Conservation (phyloP, 2,797 vertebrate species). For the Takifugu ocellatus region DNA sequence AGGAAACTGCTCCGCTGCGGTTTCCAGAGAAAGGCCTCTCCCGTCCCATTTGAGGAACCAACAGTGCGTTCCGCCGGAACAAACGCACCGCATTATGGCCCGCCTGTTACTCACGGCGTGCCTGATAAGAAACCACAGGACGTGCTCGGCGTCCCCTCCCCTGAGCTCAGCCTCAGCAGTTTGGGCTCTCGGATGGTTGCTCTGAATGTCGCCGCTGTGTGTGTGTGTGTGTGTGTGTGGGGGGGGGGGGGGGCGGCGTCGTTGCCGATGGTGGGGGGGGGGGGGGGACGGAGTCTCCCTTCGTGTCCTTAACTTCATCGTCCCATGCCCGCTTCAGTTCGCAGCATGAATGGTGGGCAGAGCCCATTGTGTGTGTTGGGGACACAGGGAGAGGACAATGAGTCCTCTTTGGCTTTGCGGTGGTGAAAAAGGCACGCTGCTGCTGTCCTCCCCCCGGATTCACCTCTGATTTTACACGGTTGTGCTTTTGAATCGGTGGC, state of each 20-base stretch:
- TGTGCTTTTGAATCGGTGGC: slow-evolving; percentile 75
- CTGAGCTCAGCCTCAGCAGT: too few relatives aligned
- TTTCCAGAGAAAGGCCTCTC: slow-evolving; percentile 27
- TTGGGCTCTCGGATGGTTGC: too few relatives aligned
- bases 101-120: slow-evolving; percentile 5
- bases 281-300: slow-evolving; percentile 1
- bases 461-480: slow-evolving; percentile 81
- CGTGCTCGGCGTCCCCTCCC: not conserved
- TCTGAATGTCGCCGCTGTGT: too few relatives aligned
- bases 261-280: not conserved
- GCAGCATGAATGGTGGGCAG: slow-evolving; percentile 58
- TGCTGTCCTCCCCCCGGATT: slow-evolving; percentile 74
- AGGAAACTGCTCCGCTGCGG: slow-evolving; percentile 47
- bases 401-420: slow-evolving; percentile 62
- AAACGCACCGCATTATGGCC: slow-evolving; percentile 15
- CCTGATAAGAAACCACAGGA: slow-evolving; percentile 30
- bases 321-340: slow-evolving; percentile 64
- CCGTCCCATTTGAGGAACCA: slow-evolving; percentile 31
- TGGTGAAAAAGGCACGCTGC: slow-evolving; percentile 64
- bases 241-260: slow-evolving; percentile 1
- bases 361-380: slow-evolving; percentile 67
- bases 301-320: slow-evolving; percentile 62
- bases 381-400: slow-evolving; percentile 70
- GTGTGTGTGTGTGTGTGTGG: too few relatives aligned
- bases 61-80: slow-evolving; percentile 35